Base-by-base conservation (phyloP, 2,888 invertebrate species). In the Anaspis maculata region DNA sequence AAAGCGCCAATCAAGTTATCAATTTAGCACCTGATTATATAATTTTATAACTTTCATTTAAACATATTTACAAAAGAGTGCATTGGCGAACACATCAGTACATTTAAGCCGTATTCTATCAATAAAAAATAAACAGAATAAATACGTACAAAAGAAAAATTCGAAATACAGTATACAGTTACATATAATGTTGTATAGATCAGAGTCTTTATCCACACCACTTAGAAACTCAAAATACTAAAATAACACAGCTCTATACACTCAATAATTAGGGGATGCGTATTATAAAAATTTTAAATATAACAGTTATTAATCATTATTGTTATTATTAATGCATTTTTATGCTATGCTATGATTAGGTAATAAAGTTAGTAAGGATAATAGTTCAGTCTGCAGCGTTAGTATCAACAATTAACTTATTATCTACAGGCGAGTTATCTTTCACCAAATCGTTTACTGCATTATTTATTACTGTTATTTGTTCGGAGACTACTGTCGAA, bases 361-460 rank as follows among this genome's bases (percentile, higher is more conserved):
- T 38, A 36, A 31, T 39, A 40, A 41, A 41, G 37, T 41, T 40
- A 42, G 34, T 47, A 45, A 37, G 27, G n/a, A n/a, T n/a, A 40
- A 36, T 38, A 36, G 32, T 53, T 63, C 62, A 63, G 59, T 62
- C 61, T 52, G 60, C 57, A 34, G 51, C 46, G 30, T 44, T 54
- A 39, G 56, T 45, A 39, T 61, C 64, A 24, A 56, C 50, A 31
- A 58, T 42, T 35, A 61, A 34, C 41, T 61, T 62, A 45, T 61
- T 61, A 45, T 61, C 57, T 30, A 64, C 28, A 6, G 66, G 66
- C 5, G 64, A 66, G 39, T 59, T 56, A 48, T 67, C 66, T 47
- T 65, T 66, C 15, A 36, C 16, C 21, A 40, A 25, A 13, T 52
- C 50, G 15, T 47, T 48, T n/a, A 49, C 38, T 3, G 44, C 39